These are phyloP conservation scores for Crocodylus rhombifer DNA, from an alignment of 2,797 vertebrate species.

Conservation along the genomic window DNA sequence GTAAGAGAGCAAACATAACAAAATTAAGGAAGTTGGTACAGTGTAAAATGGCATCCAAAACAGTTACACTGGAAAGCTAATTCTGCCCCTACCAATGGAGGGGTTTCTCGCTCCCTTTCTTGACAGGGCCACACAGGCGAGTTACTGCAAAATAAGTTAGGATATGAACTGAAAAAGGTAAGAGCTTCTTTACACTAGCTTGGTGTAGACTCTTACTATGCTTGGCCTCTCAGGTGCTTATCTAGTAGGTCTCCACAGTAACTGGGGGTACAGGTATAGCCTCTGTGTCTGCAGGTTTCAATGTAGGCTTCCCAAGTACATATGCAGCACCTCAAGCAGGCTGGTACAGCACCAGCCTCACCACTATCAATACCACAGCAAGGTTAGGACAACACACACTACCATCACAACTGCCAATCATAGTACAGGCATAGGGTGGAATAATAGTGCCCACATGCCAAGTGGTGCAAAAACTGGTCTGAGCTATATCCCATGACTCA, in stretches of 20 bases:
- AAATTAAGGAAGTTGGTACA: background rate
- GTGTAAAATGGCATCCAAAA: background rate
- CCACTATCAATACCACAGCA: no score
- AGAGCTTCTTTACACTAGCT: background rate
- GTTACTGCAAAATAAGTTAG: constrained; percentile 1
- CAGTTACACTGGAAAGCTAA: background rate
- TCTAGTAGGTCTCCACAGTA: no score
- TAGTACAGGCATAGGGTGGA: no score
- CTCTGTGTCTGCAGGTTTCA: no score
- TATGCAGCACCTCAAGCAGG: no score
- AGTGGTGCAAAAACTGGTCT: no score
- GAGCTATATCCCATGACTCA: background rate
- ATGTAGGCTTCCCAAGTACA: no score
- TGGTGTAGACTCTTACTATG: background rate
- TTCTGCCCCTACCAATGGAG: constrained; percentile 1
- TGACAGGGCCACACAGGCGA: background rate
- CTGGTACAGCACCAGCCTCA: no score
- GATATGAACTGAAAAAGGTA: constrained; percentile 7
- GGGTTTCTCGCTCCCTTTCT: constrained; percentile 6
- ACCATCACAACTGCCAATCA: no score
- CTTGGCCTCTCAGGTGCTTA: background rate
- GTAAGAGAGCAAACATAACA: background rate
- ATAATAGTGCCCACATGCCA: no score
- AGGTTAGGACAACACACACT: no score
- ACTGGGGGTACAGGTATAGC: no score